Base-by-base conservation (phyloP, 2,113 vertebrate genomes). In the Rhinopomastus cyanomelas region DNA sequence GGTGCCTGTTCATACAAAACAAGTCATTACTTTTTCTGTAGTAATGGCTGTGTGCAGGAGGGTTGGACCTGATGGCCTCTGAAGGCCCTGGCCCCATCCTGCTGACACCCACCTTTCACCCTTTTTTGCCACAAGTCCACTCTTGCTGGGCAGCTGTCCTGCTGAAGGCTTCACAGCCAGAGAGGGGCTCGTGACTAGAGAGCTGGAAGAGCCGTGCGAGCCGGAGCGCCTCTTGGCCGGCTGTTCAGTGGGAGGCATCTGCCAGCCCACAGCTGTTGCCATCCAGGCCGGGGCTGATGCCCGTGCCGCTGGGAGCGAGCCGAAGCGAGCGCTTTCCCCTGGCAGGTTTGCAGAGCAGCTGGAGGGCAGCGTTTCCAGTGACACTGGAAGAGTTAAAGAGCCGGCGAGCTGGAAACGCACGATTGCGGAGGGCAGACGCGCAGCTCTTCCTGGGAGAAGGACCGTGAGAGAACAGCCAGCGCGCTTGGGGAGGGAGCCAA, bases 391-490 rank as follows among this genome's bases (percentile, higher is more conserved):
- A 68, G 52, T 42, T 66, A 30, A 74, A 56, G 26, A 90, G 87
- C 29, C 65, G 12, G 34, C 51, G 52, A 56, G 36, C 8, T 37
- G 37, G 73, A 87, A 81, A 62, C 23, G 52, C 48, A 23, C 0
- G 0, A 62, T 19, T 65, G 74, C 37, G 67, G 67, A 71, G 81
- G 61, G 72, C 44, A 32, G 80, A 56, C 42, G 8, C 13, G 4
- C 0, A 0, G 15, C 30, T 88, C 93, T 90, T 34, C 83, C 36
- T 73, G 67, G 32, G 78, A 93, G 88, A 88, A 73, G 60, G 34
- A 87, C 78, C 53, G 86, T 94, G 93, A 94, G 94, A 96, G 93
- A 95, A 9, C 66, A 86, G 56, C 67, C 68, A 68, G 51, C 4
- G 23, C 90, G 51, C 74, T 76, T 0, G 0, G 67, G 83, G 74